These are phyloP conservation scores for Brenthis daphne DNA, from an alignment of 2,888 invertebrate species.

Conservation along the genomic window DNA sequence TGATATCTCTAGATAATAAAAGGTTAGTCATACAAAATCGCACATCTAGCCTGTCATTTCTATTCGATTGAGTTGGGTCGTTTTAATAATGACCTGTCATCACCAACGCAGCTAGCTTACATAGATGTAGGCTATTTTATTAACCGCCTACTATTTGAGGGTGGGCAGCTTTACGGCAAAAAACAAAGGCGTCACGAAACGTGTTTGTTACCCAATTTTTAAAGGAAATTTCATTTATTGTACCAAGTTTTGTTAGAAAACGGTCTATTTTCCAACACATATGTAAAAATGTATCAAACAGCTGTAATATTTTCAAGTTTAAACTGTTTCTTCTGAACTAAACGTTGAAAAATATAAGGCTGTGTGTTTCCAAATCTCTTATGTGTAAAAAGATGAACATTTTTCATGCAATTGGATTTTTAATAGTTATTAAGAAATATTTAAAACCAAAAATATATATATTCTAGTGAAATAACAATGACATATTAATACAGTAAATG, in stretches of 20 bases:
- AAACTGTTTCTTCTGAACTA: no score
- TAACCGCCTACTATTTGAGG: slow-evolving; percentile 7
- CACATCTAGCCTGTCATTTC: slow-evolving; percentile 28
- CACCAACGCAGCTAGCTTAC: slow-evolving; percentile 25
- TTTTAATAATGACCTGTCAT: slow-evolving; percentile 39
- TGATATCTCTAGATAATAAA: slow-evolving; percentile 8
- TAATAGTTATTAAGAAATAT: no score
- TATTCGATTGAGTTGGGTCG: slow-evolving; percentile 40
- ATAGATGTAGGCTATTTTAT: slow-evolving; percentile 27
- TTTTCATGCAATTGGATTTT: no score
- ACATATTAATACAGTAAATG: no score
- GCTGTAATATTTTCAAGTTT: no score
- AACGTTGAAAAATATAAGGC: no score
- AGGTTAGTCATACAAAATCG: slow-evolving; percentile 7
- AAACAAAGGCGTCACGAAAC: neutral
- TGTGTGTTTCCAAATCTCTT: no score
- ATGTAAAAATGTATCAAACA: no score
- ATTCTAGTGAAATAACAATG: no score
- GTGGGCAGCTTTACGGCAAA: neutral
- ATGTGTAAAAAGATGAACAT: no score
- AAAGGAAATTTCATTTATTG: neutral
- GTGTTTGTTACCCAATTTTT: neutral
- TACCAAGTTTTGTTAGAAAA: neutral
- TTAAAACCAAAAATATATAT: no score
- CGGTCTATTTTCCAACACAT: no score